Base-by-base conservation (phyloP, 1,140 invertebrate species). In the Drosophila ogumai region DNA sequence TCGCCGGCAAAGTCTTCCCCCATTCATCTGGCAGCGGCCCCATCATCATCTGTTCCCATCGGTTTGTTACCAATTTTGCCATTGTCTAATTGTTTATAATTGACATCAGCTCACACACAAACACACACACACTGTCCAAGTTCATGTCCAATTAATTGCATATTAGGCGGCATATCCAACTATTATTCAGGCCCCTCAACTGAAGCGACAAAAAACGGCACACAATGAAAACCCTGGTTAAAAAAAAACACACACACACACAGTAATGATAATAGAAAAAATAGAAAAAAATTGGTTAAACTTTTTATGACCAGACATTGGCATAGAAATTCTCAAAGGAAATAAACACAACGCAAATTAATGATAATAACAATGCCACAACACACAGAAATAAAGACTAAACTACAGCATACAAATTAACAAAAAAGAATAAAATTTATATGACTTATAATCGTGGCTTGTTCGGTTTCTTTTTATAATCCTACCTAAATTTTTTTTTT, bases 131-230 rank as follows among this genome's bases (percentile, higher is more conserved):
- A 55, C 13, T n/a, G 81, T 60, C 84, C 81, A 86, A 85, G 66
- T 81, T 81, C 75, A 82, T 82, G 80, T 82, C 73, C 80, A 86
- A 84, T 85, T 84, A 86, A 84, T 84, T 86, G 78, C 66, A 86
- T 86, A 84, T 84, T 85, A 84, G 79, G 76, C 74, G 40, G 63
- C 47, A 50, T 63, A 56, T 46, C 34, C 56, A 73, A 84, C 73
- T 81, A 73, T 85, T 81, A 65, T 58, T 40, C 58, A 49, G 54
- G 50, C 72, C 65, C 77, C 68, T 84, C 81, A 85, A 84, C 69
- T 84, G 81, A 81, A 86, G 78, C 73, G 44, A 65, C 44, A 72
- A 71, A 57, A 58, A 54, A 10, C 13, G 13, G 22, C 19, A 25
- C 31, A 69, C 68, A 69, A 72, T 57, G 66, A 46, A 66, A 34